Evolutionary conservation across 2,797 vertebrate species (phyloP), one percentile per base, ranked within the genome.

Genomic region (Thaleichthys pacificus): DNA sequence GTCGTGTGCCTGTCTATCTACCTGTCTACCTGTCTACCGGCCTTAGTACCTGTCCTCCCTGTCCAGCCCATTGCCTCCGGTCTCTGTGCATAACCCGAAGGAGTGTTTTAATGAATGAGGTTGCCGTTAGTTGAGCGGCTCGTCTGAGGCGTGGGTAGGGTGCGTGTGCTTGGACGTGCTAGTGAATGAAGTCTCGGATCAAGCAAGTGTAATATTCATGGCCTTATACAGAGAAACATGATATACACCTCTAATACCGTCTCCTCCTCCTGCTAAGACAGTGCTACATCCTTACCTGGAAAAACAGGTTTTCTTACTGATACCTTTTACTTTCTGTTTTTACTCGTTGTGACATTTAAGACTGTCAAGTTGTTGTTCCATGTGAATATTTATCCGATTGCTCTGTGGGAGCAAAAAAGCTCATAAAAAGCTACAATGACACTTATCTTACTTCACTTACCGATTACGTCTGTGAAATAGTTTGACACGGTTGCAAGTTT

Each of bases 101-200:
- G 84, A 84, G 77, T 76, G 83, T 85, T 90, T 90, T 92, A 91
- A 91, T 91, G 89, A 91, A 92, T 84, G 86, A 90, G 89, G 91
- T 92, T 92, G 90, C 91, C 86, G 89, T 89, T 94, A 92, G 92
- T 92, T 91, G n/a, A n/a, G 93, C 91, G 90, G 90, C 86, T 92
- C 89, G n/a, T 87, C 77, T 86, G 82, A 90, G 89, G 91, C 88
- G 69, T 88, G 80, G 22, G 72, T 76, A 80, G 80, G 24, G 24
- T 70, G 35, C 26, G n/a, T 47, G 9, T 68, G 11, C n/a, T 51
- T 66, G 35, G 11, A 21, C 35, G 12, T 49, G 35, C 24, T 62
- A 75, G 68, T 32, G 74, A 81, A 70, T 84, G 82, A 83, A 81
- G 61, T 75, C 30, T 56, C 61, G 79, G 80, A 88, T 90, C 82